Conservation (phyloP, 1,140 invertebrate species). For the Diorhabda sublineata region DNA sequence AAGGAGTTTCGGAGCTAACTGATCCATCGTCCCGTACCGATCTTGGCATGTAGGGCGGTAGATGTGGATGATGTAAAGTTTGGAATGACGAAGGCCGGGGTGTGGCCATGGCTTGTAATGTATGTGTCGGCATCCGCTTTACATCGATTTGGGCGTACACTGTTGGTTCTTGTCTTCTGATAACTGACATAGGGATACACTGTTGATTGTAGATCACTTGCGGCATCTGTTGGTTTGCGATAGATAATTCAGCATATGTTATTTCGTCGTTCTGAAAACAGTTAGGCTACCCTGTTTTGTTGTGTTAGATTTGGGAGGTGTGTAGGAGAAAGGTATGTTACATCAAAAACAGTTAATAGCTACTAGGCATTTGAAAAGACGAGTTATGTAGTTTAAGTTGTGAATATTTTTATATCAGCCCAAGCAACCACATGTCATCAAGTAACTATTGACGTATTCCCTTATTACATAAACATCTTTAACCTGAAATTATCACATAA, state of each 20-base stretch:
- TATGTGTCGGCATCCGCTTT: conserved; percentile 36
- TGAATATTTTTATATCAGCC: too few species aligned
- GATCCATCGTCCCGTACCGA: conserved; percentile 39
- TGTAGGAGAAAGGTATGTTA: neutral
- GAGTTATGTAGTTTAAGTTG: too few species aligned
- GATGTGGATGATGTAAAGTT: conserved; percentile 42
- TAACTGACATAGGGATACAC: conserved; percentile 43
- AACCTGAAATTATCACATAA: too few species aligned
- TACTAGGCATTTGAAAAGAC: neutral
- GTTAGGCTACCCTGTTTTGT: conserved; percentile 6
- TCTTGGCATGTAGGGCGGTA: conserved; percentile 42
- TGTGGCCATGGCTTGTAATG: conserved; percentile 38
- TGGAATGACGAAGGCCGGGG: conserved; percentile 42
- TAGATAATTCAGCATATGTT: conserved; percentile 52
- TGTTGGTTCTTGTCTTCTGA: conserved; percentile 46
- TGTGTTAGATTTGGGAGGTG: neutral
- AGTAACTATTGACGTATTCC: too few species aligned
- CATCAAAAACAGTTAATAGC: neutral
- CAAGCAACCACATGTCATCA: too few species aligned
- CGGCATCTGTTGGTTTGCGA: conserved; percentile 46
- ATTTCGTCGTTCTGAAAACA: conserved; percentile 48
- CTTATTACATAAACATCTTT: too few species aligned
- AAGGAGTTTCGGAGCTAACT: conserved; percentile 42
- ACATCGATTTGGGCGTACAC: conserved; percentile 53
- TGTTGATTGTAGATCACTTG: conserved; percentile 46